Evolutionary conservation across 2,888 invertebrate genomes (phyloP), one percentile per base, ranked within the genome.

Genomic region (Chouioia cunea): DNA sequence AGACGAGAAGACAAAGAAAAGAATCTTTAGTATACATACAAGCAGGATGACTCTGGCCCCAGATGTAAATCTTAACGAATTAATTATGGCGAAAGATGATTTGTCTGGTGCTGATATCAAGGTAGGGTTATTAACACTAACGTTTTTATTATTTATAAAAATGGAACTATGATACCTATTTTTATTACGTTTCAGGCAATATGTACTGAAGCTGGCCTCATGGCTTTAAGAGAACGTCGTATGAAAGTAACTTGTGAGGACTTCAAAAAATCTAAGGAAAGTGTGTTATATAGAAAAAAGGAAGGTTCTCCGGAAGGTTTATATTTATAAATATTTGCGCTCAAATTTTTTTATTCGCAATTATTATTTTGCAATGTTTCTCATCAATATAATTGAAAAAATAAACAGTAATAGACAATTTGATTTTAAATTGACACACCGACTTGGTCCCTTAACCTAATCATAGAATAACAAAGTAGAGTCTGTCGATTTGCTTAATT

Each of bases 241-340:
- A 99, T 99, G 99, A 99, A 98, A 87, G 99, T 99, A 44, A 99
- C 97, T 74, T 98, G 97, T 88, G 99, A 99, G 86, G 99, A 99
- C 87, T 99, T 99, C 86, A 96, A 96, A 86, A 99, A 99, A 86
- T 97, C 99, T 0, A 99, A 99, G 87, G 99, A 99, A 86, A 99
- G 97, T 87, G 99, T 99, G 36, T 89, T 99, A 59, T 99, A 99
- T 85, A 91, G 99, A 73, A 99, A 99, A 89, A 99, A 99, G 85
- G 99, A 99, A 88, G 99, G 99, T 76, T 98, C 98, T 56, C 99
- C 99, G 0, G 99, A 99, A 88, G 99, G 99, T 77, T 91, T 99
- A 68, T 99, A 99, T 88, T 91, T 99, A 83, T 99, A 95, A 91
- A 78, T 53, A 36, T 48, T 44, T 53, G 15, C 54, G 14, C 62